Conservation (phyloP, 2,888 invertebrate genomes). For the Hofmannophila pseudospretella region DNA sequence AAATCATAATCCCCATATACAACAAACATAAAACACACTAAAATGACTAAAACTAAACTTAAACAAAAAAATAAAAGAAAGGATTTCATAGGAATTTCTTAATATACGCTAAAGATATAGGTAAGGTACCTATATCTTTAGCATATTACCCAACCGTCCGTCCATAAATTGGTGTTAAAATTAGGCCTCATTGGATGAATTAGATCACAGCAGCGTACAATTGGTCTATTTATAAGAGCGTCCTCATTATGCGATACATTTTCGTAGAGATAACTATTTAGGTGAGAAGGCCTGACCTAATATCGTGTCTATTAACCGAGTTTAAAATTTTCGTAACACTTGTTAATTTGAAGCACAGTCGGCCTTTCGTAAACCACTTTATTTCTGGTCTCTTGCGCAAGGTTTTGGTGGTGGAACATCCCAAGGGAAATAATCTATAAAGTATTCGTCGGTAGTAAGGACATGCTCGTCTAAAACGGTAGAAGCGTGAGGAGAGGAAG, state of each 20-base stretch:
- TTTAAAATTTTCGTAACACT: conserved; percentile 47
- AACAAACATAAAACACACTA: too few relatives aligned
- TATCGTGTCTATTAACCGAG: conserved; percentile 35
- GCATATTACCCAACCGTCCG: too few relatives aligned
- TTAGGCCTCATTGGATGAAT: background rate
- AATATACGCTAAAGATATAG: too few relatives aligned
- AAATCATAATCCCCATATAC: too few relatives aligned
- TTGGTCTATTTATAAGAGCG: conserved; percentile 7
- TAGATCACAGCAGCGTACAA: conserved; percentile 1
- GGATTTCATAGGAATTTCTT: too few relatives aligned
- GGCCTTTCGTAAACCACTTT: conserved; percentile 48
- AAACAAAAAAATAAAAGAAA: too few relatives aligned
- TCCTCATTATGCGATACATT: conserved; percentile 8
- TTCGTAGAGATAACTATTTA: conserved; percentile 19
- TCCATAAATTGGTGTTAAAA: background rate
- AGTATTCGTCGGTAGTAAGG: conserved; percentile 29
- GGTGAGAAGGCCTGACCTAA: conserved; percentile 34
- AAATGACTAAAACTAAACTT: too few relatives aligned
- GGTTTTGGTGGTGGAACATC: conserved; percentile 11
- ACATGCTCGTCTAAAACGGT: conserved; percentile 15
- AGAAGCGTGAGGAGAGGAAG: background rate
- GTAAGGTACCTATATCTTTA: too few relatives aligned
- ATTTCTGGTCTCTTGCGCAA: conserved; percentile 64
- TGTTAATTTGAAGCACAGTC: conserved; percentile 44
- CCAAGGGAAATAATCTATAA: conserved; percentile 22